Percentiles rank a stretch among this genome's conserved stretches.
Conservation (phyloP, 1,140 invertebrate genomes). For the Rhynchophorus ferrugineus region DNA sequence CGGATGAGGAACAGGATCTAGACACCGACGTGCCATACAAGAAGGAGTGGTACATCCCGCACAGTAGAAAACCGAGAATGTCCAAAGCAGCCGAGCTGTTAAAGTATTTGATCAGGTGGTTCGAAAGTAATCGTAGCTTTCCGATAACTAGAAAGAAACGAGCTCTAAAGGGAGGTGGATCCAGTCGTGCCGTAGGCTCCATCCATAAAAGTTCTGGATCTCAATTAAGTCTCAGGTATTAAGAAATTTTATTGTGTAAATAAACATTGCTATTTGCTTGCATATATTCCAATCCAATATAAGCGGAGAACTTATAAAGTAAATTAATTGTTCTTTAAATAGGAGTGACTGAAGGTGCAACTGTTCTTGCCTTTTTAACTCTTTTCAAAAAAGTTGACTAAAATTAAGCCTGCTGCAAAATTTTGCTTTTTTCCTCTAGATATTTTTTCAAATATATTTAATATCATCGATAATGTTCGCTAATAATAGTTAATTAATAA, state of each 20-base stretch:
- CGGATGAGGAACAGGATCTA: not conserved
- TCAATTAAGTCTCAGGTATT: conserved; percentile 2
- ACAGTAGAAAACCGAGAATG: conserved; percentile 12
- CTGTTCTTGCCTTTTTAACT: not conserved
- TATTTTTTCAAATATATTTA: too few relatives aligned
- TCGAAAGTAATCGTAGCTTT: not conserved
- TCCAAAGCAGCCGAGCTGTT: not conserved
- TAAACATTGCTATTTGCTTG: too few relatives aligned
- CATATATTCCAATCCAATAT: too few relatives aligned
- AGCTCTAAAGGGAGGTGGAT: conserved; percentile 31
- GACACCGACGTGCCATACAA: not conserved
- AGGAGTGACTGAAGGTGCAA: not conserved
- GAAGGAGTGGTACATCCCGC: conserved; percentile 8
- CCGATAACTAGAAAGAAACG: conserved; percentile 23
- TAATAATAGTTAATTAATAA: too few relatives aligned
- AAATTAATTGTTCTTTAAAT: not conserved
- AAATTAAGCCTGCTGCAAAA: too few relatives aligned
- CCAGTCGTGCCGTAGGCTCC: conserved; percentile 20
- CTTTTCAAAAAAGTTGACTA: too few relatives aligned
- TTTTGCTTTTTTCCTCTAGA: too few relatives aligned
- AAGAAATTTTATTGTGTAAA: not conserved
- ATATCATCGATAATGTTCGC: too few relatives aligned
- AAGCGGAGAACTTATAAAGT: too few relatives aligned
- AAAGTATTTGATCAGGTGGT: not conserved
- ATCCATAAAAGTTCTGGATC: conserved; percentile 13